Evolutionary conservation across 2,797 vertebrate species (phyloP), one percentile per base, ranked within the genome.

Genomic region (Thalassophryne amazonica): DNA sequence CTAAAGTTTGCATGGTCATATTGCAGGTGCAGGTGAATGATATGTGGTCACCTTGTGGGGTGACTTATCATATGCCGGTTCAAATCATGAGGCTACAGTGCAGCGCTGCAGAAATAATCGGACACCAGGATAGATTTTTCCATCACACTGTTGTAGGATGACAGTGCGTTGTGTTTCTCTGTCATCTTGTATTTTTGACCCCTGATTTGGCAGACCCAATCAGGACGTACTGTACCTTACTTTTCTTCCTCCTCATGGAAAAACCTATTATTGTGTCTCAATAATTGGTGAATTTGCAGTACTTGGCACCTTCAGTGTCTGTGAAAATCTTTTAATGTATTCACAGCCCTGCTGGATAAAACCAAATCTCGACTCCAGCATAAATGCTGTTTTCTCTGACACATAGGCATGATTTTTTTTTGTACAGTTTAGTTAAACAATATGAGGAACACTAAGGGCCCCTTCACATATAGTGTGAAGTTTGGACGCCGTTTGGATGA

Each of bases 81-180:
- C 69, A 17, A 69, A 63, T 69, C 68, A 69, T 34, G 47, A 58
- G 47, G 50, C 52, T 50, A 22, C 15, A 5, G 49, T 20, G 27
- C 52, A 70, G 42, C 63, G 36, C 71, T 47, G 70, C 59, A 49
- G 76, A 88, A 81, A 87, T 83, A 89, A 87, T 80, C 4, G 33
- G 66, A 80, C 68, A 78, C 72, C 67, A 58, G 56, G 89, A 91
- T 89, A 79, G 88, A 90, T 91, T 90, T 90, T 91, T 91, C 89
- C 88, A 82, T 81, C 53, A 34, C 54, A 59, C 79, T 86, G 80
- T 87, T 87, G 85, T 54, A 13, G 56, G 68, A 68, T 45, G 46
- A 21, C 58, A 62, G 41, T 72, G 68, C 47, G 52, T 30, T 48
- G 40, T 57, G 50, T 59, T 45, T 72, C 55, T 59, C 28, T 64